These are phyloP conservation scores for Trichopoda pennipes DNA, from an alignment of 2,888 invertebrate genomes.

Conservation along the genomic window DNA sequence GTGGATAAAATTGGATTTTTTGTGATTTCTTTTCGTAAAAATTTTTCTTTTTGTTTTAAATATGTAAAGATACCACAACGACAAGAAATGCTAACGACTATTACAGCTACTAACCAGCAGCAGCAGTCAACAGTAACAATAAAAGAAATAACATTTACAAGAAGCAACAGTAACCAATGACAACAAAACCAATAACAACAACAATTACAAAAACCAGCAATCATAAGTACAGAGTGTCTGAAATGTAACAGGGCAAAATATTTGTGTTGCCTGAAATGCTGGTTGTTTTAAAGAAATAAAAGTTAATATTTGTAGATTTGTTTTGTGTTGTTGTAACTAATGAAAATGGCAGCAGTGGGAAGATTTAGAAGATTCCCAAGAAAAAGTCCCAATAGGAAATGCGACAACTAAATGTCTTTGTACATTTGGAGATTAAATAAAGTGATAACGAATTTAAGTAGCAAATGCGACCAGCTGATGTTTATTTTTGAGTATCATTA, in stretches of 20 bases:
- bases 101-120: slow-evolving; percentile 38
- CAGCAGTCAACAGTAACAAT: slow-evolving; percentile 39
- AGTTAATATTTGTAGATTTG: slow-evolving; percentile 8
- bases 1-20: slow-evolving; percentile 29
- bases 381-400: slow-evolving; percentile 4
- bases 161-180: slow-evolving; percentile 39
- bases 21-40: slow-evolving; percentile 2
- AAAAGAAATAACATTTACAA: slow-evolving; percentile 58
- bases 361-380: slow-evolving; percentile 6
- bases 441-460: neutral
- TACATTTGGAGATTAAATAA: neutral
- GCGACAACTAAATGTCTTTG: neutral
- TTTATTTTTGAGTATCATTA: too few species aligned
- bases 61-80: slow-evolving; percentile 34
- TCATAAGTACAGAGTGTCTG: slow-evolving; percentile 59
- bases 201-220: slow-evolving; percentile 36
- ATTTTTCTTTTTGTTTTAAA: slow-evolving; percentile 24
- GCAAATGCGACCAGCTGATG: neutral
- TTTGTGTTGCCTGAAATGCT: slow-evolving; percentile 33
- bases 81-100: slow-evolving; percentile 47
- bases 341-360: slow-evolving; percentile 22
- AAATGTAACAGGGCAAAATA: slow-evolving; percentile 50
- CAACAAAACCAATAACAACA: slow-evolving; percentile 34
- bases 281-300: slow-evolving; percentile 41
- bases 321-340: neutral